phyloP scores from a whole-genome alignment of 2,797 vertebrate genomes.

The Bothrops alternatus region DNA sequence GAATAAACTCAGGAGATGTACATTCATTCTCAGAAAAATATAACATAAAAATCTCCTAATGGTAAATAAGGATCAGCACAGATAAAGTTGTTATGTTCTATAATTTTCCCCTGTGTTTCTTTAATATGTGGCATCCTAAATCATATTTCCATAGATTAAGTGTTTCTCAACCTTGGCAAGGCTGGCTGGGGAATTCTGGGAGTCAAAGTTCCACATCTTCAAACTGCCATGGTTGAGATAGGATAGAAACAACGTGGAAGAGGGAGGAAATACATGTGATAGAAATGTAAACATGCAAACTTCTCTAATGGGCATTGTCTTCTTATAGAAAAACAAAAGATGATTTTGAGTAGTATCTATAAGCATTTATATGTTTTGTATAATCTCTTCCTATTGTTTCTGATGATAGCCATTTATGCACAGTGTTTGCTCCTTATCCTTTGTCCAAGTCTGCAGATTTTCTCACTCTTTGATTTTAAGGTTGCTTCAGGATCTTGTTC shows the following conservation, averaged over 20 bases:
- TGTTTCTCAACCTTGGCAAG: not conserved
- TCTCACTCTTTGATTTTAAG: slow-evolving; percentile 23
- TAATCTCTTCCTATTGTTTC: slow-evolving; percentile 9
- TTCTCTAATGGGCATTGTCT: not conserved
- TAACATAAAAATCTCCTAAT: not conserved
- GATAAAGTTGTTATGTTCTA: not conserved
- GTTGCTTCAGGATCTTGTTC: slow-evolving; percentile 18
- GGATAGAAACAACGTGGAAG: not conserved
- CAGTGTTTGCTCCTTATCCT: slow-evolving; percentile 25
- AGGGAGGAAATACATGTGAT: not conserved
- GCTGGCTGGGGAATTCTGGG: not conserved
- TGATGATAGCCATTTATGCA: not conserved
- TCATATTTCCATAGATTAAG: not conserved
- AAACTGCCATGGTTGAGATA: not conserved
- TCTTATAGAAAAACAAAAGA: not conserved
- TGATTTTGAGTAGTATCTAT: not conserved
- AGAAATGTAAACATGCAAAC: not conserved
- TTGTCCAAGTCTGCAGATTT: slow-evolving; percentile 28
- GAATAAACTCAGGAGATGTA: not conserved
- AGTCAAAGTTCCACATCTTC: not conserved
- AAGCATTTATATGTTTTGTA: not conserved
- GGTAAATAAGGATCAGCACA: not conserved
- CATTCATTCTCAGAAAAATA: not conserved
- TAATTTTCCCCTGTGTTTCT: not conserved
- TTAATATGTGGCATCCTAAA: not conserved